Evolutionary conservation across 2,113 vertebrate species (phyloP).

Genomic region (Mesitornis unicolor): DNA sequence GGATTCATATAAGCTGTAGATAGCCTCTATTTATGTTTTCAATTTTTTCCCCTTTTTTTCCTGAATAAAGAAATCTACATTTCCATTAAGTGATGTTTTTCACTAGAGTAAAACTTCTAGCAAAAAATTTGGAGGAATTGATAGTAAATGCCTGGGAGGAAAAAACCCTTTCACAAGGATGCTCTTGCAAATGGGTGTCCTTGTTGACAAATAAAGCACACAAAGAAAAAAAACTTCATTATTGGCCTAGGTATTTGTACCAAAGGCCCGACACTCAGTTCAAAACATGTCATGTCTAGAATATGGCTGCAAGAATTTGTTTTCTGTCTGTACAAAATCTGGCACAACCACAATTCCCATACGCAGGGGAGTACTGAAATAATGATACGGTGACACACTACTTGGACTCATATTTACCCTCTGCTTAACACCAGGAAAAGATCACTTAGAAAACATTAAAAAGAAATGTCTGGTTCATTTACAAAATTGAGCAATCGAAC

Average conservation of each 20-base stretch:
- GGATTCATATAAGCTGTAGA: background rate
- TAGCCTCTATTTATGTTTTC: background rate
- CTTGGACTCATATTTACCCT: background rate
- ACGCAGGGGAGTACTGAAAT: background rate
- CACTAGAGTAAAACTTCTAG: background rate
- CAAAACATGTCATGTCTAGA: background rate
- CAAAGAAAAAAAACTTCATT: background rate
- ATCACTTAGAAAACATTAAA: background rate
- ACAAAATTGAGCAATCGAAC: background rate
- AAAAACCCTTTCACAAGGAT: background rate
- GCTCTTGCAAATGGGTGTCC: background rate
- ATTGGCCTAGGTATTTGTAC: rapidly evolving
- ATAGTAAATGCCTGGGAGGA: background rate
- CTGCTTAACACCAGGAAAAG: background rate
- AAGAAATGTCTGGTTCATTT: background rate
- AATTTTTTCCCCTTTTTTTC: rapidly evolving
- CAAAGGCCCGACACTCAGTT: background rate
- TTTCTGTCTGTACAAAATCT: background rate
- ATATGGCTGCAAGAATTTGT: background rate
- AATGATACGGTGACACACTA: background rate
- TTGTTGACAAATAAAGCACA: background rate
- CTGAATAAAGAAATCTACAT: background rate
- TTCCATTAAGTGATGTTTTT: background rate
- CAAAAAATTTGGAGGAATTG: background rate
- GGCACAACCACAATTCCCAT: background rate